phyloP scores from a whole-genome alignment of 2,797 vertebrate species.

The Girardinus metallicus region DNA sequence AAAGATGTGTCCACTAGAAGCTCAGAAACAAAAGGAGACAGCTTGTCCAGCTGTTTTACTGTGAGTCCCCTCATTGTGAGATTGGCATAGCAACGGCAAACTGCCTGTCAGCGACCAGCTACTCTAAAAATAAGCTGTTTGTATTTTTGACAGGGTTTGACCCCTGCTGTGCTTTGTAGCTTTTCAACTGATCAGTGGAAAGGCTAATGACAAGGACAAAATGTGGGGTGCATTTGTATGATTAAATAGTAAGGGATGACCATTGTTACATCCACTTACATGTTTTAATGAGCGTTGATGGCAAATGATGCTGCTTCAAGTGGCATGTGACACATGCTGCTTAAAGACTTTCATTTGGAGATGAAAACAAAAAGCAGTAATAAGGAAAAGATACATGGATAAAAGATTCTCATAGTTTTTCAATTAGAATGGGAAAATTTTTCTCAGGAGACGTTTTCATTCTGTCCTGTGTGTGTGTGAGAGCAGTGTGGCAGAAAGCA shows the following conservation, averaged over 20 bases:
- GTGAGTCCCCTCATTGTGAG: constrained; percentile 49
- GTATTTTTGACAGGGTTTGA: constrained; percentile 41
- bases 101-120: neutral
- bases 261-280: constrained; percentile 27
- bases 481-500: neutral
- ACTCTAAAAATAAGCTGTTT: constrained; percentile 23
- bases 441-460: neutral
- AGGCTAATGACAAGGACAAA: constrained; percentile 7
- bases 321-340: constrained; percentile 1
- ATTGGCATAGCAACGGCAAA: constrained; percentile 21
- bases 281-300: constrained; percentile 48
- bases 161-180: constrained; percentile 28
- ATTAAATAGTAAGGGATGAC: constrained; percentile 48
- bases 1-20: neutral
- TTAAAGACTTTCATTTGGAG: neutral
- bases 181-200: constrained; percentile 13
- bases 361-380: neutral
- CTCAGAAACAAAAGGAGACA: constrained; percentile 9
- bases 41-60: constrained; percentile 42
- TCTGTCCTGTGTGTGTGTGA: neutral
- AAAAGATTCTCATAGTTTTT: neutral
- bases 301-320: neutral
- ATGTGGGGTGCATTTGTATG: constrained; percentile 41
- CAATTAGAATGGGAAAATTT: neutral
- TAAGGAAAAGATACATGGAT: neutral